Percentiles rank a stretch among this genome's conserved stretches.
phyloP scores from a whole-genome alignment of 2,113 vertebrate species.

The Megalops atlanticus region DNA sequence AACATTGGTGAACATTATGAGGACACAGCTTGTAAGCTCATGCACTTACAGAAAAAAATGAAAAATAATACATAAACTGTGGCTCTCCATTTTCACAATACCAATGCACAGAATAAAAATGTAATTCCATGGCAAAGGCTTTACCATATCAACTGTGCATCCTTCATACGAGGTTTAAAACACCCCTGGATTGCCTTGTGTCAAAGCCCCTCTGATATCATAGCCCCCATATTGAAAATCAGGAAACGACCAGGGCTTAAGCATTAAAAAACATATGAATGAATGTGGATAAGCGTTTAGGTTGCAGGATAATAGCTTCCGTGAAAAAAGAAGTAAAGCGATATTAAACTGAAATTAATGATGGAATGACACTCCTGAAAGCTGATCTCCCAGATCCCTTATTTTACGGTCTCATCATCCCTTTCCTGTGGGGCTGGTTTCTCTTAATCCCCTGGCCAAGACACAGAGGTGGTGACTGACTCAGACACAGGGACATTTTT shows the following conservation, averaged over 20 bases:
- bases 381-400: neutral
- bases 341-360: neutral
- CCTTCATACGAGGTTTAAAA: neutral
- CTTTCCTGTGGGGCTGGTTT: neutral
- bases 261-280: constrained; percentile 6
- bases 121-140: neutral
- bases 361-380: neutral
- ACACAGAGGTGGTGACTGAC: neutral
- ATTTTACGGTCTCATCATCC: neutral
- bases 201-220: neutral
- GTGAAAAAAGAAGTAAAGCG: neutral
- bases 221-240: neutral
- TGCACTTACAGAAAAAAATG: no score
- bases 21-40: no score
- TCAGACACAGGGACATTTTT: neutral
- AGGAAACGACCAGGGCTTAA: constrained; percentile 3
- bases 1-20: no score
- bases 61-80: neutral
- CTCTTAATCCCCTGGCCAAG: neutral
- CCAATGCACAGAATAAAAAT: neutral
- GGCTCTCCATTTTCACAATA: neutral
- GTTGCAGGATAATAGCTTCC: neutral
- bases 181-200: neutral
- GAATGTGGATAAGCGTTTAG: constrained; percentile 9
- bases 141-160: neutral